phyloP scores from a whole-genome alignment of 2,888 invertebrate species.

The Incurvaria masculella region DNA sequence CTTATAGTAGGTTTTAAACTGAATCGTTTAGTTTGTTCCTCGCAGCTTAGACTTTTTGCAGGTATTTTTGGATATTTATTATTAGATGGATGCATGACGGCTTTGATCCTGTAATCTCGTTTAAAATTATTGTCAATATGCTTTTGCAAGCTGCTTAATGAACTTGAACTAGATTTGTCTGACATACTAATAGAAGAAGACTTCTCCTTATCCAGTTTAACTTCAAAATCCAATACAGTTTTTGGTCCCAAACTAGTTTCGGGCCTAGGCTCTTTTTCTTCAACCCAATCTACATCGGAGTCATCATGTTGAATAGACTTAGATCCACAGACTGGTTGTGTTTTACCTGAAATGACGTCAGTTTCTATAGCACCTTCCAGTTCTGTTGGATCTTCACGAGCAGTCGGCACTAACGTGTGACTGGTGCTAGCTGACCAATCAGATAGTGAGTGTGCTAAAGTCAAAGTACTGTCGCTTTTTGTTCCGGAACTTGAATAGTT shows the following conservation, averaged over 20 bases:
- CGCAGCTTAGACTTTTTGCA: slow-evolving; percentile 50
- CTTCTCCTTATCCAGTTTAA: slow-evolving; percentile 32
- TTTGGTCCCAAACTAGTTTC: slow-evolving; percentile 7
- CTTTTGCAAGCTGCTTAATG: slow-evolving; percentile 47
- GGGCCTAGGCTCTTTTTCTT: not conserved
- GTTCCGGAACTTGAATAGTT: slow-evolving; percentile 65
- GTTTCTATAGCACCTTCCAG: slow-evolving; percentile 43
- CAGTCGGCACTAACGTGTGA: slow-evolving; percentile 67
- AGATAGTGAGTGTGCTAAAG: slow-evolving; percentile 73
- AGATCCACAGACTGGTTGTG: slow-evolving; percentile 19
- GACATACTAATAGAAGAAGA: slow-evolving; percentile 54
- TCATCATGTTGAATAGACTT: not conserved
- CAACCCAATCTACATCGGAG: not conserved
- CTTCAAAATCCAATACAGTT: slow-evolving; percentile 10
- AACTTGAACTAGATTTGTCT: slow-evolving; percentile 52
- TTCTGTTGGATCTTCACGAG: slow-evolving; percentile 44
- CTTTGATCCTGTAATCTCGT: slow-evolving; percentile 38
- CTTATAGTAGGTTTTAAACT: slow-evolving; percentile 48
- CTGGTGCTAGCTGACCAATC: slow-evolving; percentile 83
- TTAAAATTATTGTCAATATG: slow-evolving; percentile 38
- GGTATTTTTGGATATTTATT: slow-evolving; percentile 40
- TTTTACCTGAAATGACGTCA: slow-evolving; percentile 47
- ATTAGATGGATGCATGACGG: slow-evolving; percentile 29
- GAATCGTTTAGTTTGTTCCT: slow-evolving; percentile 43
- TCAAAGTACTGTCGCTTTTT: slow-evolving; percentile 76